Percentiles rank a stretch among this genome's conserved stretches.
phyloP scores from a whole-genome alignment of 2,113 vertebrate genomes.

The Pygoscelis antarcticus region DNA sequence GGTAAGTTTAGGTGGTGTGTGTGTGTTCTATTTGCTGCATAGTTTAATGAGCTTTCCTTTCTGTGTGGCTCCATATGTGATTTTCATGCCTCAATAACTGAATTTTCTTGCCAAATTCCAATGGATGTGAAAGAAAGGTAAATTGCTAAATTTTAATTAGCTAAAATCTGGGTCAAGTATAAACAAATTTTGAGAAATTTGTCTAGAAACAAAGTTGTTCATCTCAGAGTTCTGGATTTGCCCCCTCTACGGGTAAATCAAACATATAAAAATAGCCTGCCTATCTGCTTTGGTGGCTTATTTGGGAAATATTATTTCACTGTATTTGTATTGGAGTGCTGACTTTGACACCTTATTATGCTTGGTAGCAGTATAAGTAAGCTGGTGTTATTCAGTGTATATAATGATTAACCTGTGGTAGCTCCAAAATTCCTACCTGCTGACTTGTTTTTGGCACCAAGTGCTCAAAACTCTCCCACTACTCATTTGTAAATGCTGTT shows the following conservation, averaged over 20 bases:
- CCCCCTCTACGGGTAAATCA: not conserved
- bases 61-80: not conserved
- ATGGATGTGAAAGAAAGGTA: not conserved
- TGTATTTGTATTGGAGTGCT: not conserved
- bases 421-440: not conserved
- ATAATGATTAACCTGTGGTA: constrained; percentile 52
- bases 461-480: not conserved
- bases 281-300: not conserved
- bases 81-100: not conserved
- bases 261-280: not conserved
- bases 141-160: not conserved
- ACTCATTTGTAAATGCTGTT: not conserved
- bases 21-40: not conserved
- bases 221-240: not conserved
- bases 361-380: not conserved
- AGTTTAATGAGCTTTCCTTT: not conserved
- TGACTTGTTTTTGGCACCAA: not conserved
- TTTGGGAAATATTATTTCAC: not conserved
- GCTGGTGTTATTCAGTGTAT: not conserved
- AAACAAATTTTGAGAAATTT: not conserved
- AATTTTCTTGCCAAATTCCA: not conserved
- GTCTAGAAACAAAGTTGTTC: not conserved
- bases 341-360: not conserved
- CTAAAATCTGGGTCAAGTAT: not conserved
- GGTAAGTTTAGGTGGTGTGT: not conserved